Percentiles rank a stretch among this genome's conserved stretches.
These are phyloP conservation scores for Heliconius sara DNA, from an alignment of 2,888 invertebrate genomes.

Conservation along the genomic window DNA sequence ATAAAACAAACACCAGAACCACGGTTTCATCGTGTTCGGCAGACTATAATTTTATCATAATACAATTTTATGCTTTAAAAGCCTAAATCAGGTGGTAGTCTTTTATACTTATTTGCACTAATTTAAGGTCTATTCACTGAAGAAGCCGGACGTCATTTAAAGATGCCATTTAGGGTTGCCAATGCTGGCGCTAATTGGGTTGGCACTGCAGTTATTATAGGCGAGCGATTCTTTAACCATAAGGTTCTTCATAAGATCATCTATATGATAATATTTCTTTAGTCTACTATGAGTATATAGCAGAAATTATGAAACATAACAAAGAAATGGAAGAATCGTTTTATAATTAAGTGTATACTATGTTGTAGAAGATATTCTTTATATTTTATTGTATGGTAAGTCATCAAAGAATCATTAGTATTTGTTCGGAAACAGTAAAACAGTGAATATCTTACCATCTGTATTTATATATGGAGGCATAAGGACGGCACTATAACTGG, in stretches of 20 bases:
- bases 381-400: not conserved
- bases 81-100: constrained; percentile 17
- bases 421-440: not conserved
- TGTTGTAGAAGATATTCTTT: not conserved
- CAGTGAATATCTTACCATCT: constrained; percentile 77
- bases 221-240: constrained; percentile 14
- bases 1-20: not conserved
- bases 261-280: not conserved
- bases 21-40: not conserved
- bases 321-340: not conserved
- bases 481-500: constrained; percentile 93
- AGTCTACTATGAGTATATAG: not conserved
- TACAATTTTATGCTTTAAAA: not conserved
- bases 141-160: constrained; percentile 41
- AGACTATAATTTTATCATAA: not conserved
- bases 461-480: constrained; percentile 92
- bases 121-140: constrained; percentile 43
- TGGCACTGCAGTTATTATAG: constrained; percentile 34
- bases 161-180: constrained; percentile 34
- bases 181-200: constrained; percentile 39
- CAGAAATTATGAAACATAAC: not conserved
- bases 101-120: constrained; percentile 38
- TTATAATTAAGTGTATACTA: not conserved
- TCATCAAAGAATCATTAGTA: not conserved
- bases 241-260: not conserved